Evolutionary conservation across 2,797 vertebrate genomes (phyloP).

Genomic region (Sciurus vulgaris): DNA sequence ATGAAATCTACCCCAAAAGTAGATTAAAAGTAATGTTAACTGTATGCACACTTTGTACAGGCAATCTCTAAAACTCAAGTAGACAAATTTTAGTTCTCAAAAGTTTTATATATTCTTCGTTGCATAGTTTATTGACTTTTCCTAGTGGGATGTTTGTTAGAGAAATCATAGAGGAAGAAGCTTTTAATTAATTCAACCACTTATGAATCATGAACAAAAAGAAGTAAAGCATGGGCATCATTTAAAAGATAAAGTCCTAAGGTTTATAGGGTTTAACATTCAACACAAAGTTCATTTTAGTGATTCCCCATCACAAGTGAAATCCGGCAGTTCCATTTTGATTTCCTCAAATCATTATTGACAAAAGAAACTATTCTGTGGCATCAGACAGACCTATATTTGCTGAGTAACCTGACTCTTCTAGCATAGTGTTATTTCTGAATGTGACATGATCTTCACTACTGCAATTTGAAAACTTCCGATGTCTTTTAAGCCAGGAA

Average conservation of each 20-base stretch:
- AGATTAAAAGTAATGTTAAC: not conserved
- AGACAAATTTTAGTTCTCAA: slow-evolving; percentile 43
- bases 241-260: slow-evolving; percentile 84
- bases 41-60: not conserved
- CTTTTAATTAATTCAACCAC: slow-evolving; percentile 87
- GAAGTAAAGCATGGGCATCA: slow-evolving; percentile 80
- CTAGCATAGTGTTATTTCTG: not conserved
- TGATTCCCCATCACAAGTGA: slow-evolving; percentile 67
- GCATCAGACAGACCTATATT: slow-evolving; percentile 29
- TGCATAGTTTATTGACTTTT: slow-evolving; percentile 82
- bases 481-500: slow-evolving; percentile 14
- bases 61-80: slow-evolving; percentile 8
- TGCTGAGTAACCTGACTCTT: slow-evolving; percentile 36
- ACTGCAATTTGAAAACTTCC: not conserved
- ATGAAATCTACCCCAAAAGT: not conserved
- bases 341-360: slow-evolving; percentile 78
- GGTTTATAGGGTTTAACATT: slow-evolving; percentile 80
- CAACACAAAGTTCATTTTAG: slow-evolving; percentile 81
- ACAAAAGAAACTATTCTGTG: slow-evolving; percentile 68
- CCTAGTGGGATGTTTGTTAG: slow-evolving; percentile 81
- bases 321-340: slow-evolving; percentile 74
- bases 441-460: slow-evolving; percentile 49
- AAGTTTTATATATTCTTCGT: slow-evolving; percentile 83
- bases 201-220: slow-evolving; percentile 84
- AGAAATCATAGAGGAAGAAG: slow-evolving; percentile 82